Evolutionary conservation across 2,888 invertebrate genomes (phyloP).

Genomic region (Papilio demoleus): DNA sequence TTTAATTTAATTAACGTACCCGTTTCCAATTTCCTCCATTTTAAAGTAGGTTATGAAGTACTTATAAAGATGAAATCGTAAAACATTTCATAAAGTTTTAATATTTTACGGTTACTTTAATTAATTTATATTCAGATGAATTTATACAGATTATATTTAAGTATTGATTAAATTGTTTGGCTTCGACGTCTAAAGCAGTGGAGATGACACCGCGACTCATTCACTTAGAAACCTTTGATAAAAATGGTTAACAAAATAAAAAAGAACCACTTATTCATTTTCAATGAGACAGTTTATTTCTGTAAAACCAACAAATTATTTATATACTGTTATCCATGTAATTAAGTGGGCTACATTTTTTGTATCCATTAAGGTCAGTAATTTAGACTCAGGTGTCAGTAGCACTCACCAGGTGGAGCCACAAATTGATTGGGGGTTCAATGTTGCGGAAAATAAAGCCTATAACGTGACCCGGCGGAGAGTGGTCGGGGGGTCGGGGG

Average conservation of each 20-base stretch:
- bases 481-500: background rate
- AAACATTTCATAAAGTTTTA: background rate
- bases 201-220: background rate
- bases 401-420: conserved; percentile 41
- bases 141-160: background rate
- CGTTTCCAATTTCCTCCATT: conserved; percentile 22
- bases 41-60: conserved; percentile 24
- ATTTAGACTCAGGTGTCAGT: conserved; percentile 10
- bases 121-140: background rate
- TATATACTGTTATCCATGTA: conserved; percentile 1
- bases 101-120: conserved; percentile 9
- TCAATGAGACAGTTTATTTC: background rate
- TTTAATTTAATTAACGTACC: conserved; percentile 26
- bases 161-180: background rate
- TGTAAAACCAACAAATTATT: background rate
- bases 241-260: background rate
- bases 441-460: conserved; percentile 44
- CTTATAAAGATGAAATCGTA: conserved; percentile 13
- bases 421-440: conserved; percentile 42
- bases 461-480: conserved; percentile 18
- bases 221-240: background rate
- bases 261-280: background rate
- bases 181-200: background rate
- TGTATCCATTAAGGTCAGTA: conserved; percentile 10
- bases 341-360: conserved; percentile 1